Evolutionary conservation across 2,888 invertebrate species (phyloP).

Genomic region (Homarus gammarus): DNA sequence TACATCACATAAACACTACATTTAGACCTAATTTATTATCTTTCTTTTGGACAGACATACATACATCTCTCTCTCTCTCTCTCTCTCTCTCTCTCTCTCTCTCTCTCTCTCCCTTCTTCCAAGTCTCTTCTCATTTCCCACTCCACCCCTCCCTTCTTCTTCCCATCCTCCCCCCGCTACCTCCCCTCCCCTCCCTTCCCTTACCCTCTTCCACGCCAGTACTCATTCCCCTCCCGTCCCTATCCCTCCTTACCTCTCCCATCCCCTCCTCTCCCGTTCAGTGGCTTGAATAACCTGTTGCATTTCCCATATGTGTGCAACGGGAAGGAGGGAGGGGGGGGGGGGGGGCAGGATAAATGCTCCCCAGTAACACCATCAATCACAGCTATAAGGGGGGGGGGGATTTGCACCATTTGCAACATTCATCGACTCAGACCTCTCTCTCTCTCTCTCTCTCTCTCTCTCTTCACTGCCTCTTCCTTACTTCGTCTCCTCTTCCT

Average conservation of each 20-base stretch:
- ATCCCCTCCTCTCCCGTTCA: not conserved
- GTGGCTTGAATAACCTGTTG: constrained; percentile 41
- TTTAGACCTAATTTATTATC: not conserved
- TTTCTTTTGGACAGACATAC: not conserved
- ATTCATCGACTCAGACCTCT: not conserved
- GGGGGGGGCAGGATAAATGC: constrained; percentile 13
- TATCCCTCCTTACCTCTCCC: too few relatives aligned
- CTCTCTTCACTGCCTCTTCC: not conserved
- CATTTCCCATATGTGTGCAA: constrained; percentile 8
- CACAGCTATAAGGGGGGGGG: not conserved
- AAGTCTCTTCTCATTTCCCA: not conserved
- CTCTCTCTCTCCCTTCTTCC: constrained; percentile 11
- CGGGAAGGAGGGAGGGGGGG: constrained; percentile 4
- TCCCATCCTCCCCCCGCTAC: not conserved
- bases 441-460: not conserved
- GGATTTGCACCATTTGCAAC: constrained; percentile 17
- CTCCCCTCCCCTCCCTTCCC: not conserved
- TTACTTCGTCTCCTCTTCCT: not conserved
- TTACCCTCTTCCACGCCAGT: not conserved
- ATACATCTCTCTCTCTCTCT: not conserved
- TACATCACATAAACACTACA: not conserved
- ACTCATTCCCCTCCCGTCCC: too few relatives aligned
- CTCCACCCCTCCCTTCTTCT: not conserved
- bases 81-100: constrained; percentile 14
- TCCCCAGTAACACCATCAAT: constrained; percentile 14